phyloP scores from a whole-genome alignment of 1,140 invertebrate species.

The Orchesella cincta region DNA sequence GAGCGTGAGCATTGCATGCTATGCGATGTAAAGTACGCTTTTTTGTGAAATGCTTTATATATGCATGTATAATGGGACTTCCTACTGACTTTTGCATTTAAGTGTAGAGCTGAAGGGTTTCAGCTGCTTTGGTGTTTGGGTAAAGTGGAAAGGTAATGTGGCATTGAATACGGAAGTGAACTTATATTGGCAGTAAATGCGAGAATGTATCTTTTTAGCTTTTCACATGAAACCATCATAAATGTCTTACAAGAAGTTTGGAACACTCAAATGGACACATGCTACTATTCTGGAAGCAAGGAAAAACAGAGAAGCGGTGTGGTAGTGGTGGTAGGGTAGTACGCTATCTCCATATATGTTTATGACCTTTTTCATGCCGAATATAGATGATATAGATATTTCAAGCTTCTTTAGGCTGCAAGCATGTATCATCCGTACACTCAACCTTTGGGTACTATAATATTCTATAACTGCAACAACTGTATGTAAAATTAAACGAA shows the following conservation, averaged over 20 bases:
- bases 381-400: no score
- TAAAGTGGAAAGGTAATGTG: conserved; percentile 1
- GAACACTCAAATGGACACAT: conserved; percentile 22
- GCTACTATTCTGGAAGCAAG: no score
- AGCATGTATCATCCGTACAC: no score
- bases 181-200: conserved; percentile 6
- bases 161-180: not conserved
- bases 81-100: conserved; percentile 15
- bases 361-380: conserved; percentile 23
- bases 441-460: no score
- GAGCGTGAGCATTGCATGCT: no score
- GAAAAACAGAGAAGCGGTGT: no score
- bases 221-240: conserved; percentile 4
- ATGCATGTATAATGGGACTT: not conserved
- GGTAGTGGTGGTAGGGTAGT: not conserved
- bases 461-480: no score
- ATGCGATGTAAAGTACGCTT: not conserved
- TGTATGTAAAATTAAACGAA: no score
- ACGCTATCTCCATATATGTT: not conserved
- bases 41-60: not conserved
- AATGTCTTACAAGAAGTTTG: conserved; percentile 23
- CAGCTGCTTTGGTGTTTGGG: not conserved
- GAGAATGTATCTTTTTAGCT: not conserved
- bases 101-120: not conserved
- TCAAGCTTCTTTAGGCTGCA: conserved; percentile 11